Evolutionary conservation across 1,140 invertebrate species (phyloP).

Genomic region (Trachymyrmex cornetzi): DNA sequence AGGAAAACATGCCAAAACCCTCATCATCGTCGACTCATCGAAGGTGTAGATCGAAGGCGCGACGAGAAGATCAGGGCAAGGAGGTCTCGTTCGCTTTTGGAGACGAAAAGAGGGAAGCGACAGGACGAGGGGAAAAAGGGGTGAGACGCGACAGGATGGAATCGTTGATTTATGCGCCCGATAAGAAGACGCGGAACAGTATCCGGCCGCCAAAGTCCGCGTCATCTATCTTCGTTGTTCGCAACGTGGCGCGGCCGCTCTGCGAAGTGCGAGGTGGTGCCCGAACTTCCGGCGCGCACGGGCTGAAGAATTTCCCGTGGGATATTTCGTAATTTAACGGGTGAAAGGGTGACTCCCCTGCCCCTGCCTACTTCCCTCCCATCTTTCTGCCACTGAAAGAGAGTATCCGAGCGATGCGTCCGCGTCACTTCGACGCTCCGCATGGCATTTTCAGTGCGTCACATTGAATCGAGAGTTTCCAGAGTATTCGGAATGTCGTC

Average conservation of each 20-base stretch:
- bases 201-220: slow-evolving; percentile 50
- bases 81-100: neutral
- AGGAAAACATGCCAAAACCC: neutral
- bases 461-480: slow-evolving; percentile 28
- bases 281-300: slow-evolving; percentile 66
- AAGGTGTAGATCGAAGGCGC: neutral
- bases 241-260: slow-evolving; percentile 48
- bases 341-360: slow-evolving; percentile 60
- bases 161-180: slow-evolving; percentile 74
- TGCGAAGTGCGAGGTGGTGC: slow-evolving; percentile 7
- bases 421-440: slow-evolving; percentile 28
- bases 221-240: slow-evolving; percentile 78
- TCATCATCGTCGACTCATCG: slow-evolving; percentile 28
- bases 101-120: neutral
- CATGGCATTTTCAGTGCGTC: slow-evolving; percentile 23
- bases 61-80: neutral
- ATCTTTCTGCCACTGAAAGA: neutral
- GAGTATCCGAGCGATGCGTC: slow-evolving; percentile 20
- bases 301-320: slow-evolving; percentile 78
- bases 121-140: neutral
- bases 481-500: slow-evolving; percentile 20
- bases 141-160: slow-evolving; percentile 32
- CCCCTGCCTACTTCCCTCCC: neutral
- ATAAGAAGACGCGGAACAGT: slow-evolving; percentile 73
- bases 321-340: slow-evolving; percentile 80